These are phyloP conservation scores for Triplophysa yarkandensis DNA, from an alignment of 2,797 vertebrate genomes.

Conservation along the genomic window DNA sequence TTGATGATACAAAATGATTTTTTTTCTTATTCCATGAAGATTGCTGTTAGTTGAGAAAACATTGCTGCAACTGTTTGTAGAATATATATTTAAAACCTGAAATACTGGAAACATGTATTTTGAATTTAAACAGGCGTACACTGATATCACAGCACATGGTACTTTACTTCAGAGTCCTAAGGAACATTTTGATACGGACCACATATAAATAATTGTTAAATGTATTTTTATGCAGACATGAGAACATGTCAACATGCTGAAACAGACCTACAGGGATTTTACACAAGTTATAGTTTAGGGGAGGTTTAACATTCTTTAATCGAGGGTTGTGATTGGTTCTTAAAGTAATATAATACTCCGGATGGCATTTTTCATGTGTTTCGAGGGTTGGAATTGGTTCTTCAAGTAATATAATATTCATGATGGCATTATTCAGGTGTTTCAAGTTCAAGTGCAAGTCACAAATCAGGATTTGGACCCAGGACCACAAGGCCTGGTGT, in stretches of 20 bases:
- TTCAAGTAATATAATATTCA: no score
- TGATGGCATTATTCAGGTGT: no score
- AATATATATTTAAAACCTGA: conserved; percentile 80
- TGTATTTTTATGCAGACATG: conserved; percentile 81
- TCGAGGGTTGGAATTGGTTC: no score
- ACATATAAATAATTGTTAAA: conserved; percentile 55
- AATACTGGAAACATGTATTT: conserved; percentile 78
- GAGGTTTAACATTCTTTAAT: conserved; percentile 63
- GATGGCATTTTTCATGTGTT: no score
- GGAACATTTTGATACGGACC: conserved; percentile 79
- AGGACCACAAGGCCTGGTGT: no score
- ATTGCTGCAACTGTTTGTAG: conserved; percentile 85
- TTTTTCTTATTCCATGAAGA: conserved; percentile 81
- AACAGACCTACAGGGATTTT: conserved; percentile 72
- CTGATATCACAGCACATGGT: conserved; percentile 81
- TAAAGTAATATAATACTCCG: conserved; percentile 79
- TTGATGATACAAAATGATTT: conserved; percentile 82
- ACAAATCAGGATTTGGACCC: no score
- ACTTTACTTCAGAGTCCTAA: conserved; percentile 77
- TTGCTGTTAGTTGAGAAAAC: conserved; percentile 81
- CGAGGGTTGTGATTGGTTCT: conserved; percentile 69
- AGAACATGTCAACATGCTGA: conserved; percentile 71
- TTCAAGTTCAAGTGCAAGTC: no score
- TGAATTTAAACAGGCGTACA: conserved; percentile 74
- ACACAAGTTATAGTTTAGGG: conserved; percentile 63